Percentiles rank a stretch among this genome's conserved stretches.
Conservation (phyloP, 2,113 vertebrate genomes). For the Salvelinus namaycush region DNA sequence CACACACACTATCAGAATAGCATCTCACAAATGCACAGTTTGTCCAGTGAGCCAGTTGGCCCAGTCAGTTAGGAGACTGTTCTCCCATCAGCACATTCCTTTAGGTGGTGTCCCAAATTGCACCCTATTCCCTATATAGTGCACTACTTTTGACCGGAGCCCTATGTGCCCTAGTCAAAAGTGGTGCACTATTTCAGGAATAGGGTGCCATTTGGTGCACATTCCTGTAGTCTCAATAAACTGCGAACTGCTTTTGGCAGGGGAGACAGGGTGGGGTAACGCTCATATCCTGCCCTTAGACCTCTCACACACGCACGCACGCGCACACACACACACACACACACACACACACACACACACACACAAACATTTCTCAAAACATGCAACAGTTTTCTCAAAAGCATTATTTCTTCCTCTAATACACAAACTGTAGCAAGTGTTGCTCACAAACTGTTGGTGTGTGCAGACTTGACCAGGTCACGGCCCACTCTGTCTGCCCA, state of each 20-base stretch:
- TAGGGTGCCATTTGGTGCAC: background rate
- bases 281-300: constrained; percentile 71
- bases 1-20: constrained; percentile 1
- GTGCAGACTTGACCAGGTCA: constrained; percentile 6
- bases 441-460: constrained; percentile 42
- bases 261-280: constrained; percentile 65
- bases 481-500: constrained; percentile 27
- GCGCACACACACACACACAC: constrained; percentile 29
- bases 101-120: background rate
- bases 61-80: constrained; percentile 37
- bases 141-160: no score
- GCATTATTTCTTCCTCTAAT: background rate
- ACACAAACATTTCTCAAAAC: constrained; percentile 5
- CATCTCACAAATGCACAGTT: constrained; percentile 23
- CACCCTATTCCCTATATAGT: no score
- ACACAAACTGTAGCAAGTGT: constrained; percentile 45
- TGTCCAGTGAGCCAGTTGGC: constrained; percentile 67
- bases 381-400: background rate
- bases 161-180: no score
- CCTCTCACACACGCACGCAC: constrained; percentile 46
- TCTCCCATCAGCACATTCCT: constrained; percentile 65
- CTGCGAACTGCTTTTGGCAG: constrained; percentile 64
- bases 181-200: no score
- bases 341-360: constrained; percentile 28
- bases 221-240: constrained; percentile 48